A percentile compares a stretch with the other conserved stretches of the same genome.
phyloP scores from a whole-genome alignment of 1,140 invertebrate genomes.

The Stegodyphus dumicola region DNA sequence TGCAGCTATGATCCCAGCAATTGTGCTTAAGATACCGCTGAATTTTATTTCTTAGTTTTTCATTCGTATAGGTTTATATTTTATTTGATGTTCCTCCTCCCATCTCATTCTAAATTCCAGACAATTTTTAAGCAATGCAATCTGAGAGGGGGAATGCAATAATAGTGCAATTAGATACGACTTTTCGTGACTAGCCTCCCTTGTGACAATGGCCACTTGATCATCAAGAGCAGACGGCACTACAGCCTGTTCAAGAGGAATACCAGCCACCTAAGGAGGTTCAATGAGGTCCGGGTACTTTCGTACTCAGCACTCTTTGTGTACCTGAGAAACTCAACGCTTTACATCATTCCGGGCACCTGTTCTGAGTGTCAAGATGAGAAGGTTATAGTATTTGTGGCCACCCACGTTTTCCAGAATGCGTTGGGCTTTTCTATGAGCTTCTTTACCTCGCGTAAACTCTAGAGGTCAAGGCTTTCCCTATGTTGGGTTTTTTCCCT shows the following conservation, averaged over 20 bases:
- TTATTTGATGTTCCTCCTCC: background rate
- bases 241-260: no score
- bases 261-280: slow-evolving; percentile 23
- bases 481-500: background rate
- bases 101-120: slow-evolving; percentile 21
- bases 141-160: background rate
- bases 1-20: no score
- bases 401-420: slow-evolving; percentile 49
- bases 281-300: slow-evolving; percentile 23
- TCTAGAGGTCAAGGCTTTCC: slow-evolving; percentile 7
- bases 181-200: slow-evolving; percentile 37
- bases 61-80: no score
- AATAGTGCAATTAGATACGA: slow-evolving; percentile 54
- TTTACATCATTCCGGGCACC: slow-evolving; percentile 42
- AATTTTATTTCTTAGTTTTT: no score
- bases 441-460: background rate
- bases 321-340: slow-evolving; percentile 37
- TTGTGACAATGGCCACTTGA: slow-evolving; percentile 42
- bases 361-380: slow-evolving; percentile 33
- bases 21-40: no score
- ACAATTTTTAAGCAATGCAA: slow-evolving; percentile 16
- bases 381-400: slow-evolving; percentile 50
- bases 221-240: slow-evolving; percentile 8
- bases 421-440: background rate
- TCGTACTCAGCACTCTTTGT: slow-evolving; percentile 15